A percentile compares a stretch with the other conserved stretches of the same genome.
These are phyloP conservation scores for Himalopsyche tibetana DNA, from an alignment of 2,888 invertebrate species.

Conservation along the genomic window DNA sequence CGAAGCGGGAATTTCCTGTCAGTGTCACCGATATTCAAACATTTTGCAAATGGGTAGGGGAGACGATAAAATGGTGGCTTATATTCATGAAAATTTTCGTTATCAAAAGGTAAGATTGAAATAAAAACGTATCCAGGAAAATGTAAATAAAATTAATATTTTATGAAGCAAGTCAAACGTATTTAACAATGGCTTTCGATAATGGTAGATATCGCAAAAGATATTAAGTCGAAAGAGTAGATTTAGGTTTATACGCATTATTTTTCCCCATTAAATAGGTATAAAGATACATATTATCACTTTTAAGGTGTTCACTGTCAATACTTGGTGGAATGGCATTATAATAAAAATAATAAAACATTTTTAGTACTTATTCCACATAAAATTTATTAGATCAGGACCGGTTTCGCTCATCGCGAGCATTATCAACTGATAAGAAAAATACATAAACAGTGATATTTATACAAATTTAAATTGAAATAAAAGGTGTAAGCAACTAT, in stretches of 20 bases:
- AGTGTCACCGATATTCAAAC: conserved; percentile 26
- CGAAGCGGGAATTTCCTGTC: conserved; percentile 31
- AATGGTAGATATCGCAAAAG: neutral
- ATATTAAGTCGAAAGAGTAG: neutral
- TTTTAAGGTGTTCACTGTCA: too few species aligned
- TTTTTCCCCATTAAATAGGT: neutral
- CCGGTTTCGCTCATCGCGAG: too few species aligned
- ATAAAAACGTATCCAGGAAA: conserved; percentile 3
- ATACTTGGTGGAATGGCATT: too few species aligned
- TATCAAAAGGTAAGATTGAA: conserved; percentile 23
- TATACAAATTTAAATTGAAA: too few species aligned
- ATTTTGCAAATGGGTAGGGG: conserved; percentile 4
- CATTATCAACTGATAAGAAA: too few species aligned
- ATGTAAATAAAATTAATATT: conserved; percentile 15
- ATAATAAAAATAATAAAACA: too few species aligned
- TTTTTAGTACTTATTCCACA: too few species aligned
- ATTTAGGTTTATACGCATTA: neutral
- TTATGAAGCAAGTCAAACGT: conserved; percentile 2
- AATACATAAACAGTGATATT: too few species aligned
- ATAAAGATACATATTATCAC: neutral
- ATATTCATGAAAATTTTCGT: conserved; percentile 15
- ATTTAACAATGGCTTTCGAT: neutral
- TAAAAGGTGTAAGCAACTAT: too few species aligned
- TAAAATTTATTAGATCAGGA: too few species aligned
- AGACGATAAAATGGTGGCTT: conserved; percentile 14